Evolutionary conservation across 2,113 vertebrate genomes (phyloP).

Genomic region (Cariama cristata): DNA sequence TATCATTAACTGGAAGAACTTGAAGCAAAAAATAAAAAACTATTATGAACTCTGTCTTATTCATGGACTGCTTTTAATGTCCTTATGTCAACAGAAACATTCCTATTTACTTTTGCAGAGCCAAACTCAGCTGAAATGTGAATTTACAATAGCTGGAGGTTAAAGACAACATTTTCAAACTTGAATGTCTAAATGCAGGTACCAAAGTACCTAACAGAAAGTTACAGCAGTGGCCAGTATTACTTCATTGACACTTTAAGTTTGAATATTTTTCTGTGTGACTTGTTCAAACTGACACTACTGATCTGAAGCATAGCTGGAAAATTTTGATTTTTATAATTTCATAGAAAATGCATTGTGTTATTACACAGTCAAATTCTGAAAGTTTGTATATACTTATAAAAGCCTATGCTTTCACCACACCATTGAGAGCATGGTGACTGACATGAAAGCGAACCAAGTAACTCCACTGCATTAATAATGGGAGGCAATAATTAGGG

Average conservation of each 20-base stretch:
- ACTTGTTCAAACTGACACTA: neutral
- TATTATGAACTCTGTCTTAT: neutral
- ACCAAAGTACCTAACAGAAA: neutral
- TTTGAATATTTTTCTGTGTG: neutral
- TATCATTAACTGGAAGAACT: neutral
- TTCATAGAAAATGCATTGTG: neutral
- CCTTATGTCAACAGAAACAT: neutral
- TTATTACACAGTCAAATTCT: neutral
- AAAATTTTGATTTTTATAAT: neutral
- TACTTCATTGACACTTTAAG: neutral
- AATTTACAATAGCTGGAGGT: slow-evolving; percentile 23
- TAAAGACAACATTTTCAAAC: slow-evolving; percentile 56
- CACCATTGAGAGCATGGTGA: neutral
- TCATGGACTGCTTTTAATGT: neutral
- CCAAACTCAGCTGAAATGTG: neutral
- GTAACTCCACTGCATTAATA: neutral
- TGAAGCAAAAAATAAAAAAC: neutral
- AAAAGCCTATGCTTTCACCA: neutral
- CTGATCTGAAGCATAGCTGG: neutral
- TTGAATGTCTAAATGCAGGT: neutral
- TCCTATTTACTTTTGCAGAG: neutral
- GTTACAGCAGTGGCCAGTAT: neutral
- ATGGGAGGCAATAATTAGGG: neutral
- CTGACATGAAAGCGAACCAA: neutral
- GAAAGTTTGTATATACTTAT: neutral